phyloP scores from a whole-genome alignment of 2,888 invertebrate species.

The Rhaphigaster nebulosa region DNA sequence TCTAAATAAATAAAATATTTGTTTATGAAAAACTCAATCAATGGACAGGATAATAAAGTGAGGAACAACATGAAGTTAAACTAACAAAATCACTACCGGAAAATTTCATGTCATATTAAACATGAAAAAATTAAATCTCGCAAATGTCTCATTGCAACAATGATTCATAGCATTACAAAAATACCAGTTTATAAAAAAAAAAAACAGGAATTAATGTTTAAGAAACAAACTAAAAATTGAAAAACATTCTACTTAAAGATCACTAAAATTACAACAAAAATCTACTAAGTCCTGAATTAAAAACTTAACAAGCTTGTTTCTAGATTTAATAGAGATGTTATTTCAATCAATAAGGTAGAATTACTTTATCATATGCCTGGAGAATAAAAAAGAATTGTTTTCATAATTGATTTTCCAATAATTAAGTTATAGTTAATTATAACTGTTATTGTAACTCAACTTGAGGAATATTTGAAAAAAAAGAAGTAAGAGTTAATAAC shows the following conservation, averaged over 20 bases:
- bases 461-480: no score
- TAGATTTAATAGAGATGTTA: neutral
- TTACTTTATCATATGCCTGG: neutral
- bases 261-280: neutral
- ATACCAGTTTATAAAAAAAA: neutral
- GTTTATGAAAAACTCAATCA: neutral
- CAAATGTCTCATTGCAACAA: neutral
- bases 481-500: no score
- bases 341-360: neutral
- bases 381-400: neutral
- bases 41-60: neutral
- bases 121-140: neutral
- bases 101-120: neutral
- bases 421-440: neutral
- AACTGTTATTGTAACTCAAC: neutral
- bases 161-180: neutral
- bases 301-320: neutral
- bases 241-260: neutral
- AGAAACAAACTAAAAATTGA: neutral
- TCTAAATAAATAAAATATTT: neutral
- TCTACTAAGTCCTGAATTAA: neutral
- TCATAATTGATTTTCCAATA: neutral
- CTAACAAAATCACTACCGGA: neutral
- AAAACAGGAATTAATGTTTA: neutral
- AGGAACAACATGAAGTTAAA: neutral